Base-by-base conservation (phyloP, 2,113 vertebrate genomes). In the Chiloscyllium plagiosum region DNA sequence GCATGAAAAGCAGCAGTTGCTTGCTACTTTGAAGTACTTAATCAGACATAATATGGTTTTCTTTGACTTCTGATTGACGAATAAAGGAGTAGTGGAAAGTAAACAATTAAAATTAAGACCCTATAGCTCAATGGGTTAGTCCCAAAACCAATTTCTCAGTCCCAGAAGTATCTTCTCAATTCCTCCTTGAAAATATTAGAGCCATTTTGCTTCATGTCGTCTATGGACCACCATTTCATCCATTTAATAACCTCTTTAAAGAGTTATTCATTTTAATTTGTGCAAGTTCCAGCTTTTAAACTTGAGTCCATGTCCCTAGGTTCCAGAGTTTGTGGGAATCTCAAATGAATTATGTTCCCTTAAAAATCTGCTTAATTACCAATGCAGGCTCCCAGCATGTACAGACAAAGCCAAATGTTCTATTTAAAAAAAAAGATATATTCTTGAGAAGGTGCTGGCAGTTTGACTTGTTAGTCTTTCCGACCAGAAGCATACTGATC, bases 301-400 rank as follows among this genome's bases (percentile, higher is more conserved):
- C 33, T 80, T 80, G 76, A 80, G 26, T 37, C 76, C n/a, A 37
- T 37, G n/a, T 80, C 76, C 76, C 76, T 37, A 37, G 76, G 76
- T 80, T 37, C 76, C 76, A 80, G 76, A 37, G 76, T 80, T 80
- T 80, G 76, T 80, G 76, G 76, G 33, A 80, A 80, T 80, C 76
- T 80, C n/a, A 4, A 15, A 37, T 80, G 10, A 37, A 80, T 80
- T 80, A 80, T 37, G n/a, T 80, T 80, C 33, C 76, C 76, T 80
- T 80, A n/a, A 80, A 80, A 80, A 80, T 80, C 76, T 80, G n/a
- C 76, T 80, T 80, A 37, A 80, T 80, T 80, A 80, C 76, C 76
- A 80, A 80, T 37, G 76, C 76, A 80, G 76, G 76, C n/a, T 80
- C n/a, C 33, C 76, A 80, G 76, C 76, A 80, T 80, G n/a, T 37